Evolutionary conservation across 2,797 vertebrate genomes (phyloP).

Genomic region (Epinephelus malabaricus): DNA sequence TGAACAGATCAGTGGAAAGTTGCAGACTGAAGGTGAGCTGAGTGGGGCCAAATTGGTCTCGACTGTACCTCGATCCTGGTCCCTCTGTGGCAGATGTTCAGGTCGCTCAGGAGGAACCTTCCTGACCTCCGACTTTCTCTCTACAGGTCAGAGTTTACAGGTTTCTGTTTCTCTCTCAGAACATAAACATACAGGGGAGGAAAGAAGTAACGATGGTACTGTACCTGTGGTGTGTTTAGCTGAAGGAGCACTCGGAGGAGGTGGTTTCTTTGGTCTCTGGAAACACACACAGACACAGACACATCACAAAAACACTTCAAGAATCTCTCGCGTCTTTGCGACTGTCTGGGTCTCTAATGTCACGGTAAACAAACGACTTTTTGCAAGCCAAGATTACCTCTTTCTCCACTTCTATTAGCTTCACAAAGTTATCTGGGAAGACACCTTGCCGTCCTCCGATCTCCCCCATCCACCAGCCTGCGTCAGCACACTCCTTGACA

Average conservation of each 20-base stretch:
- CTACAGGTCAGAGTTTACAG: slow-evolving; percentile 82
- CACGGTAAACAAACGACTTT: neutral
- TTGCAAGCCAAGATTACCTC: slow-evolving; percentile 83
- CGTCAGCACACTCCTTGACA: slow-evolving; percentile 93
- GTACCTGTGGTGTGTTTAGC: slow-evolving; percentile 91
- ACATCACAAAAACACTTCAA: slow-evolving; percentile 6
- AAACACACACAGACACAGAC: slow-evolving; percentile 58
- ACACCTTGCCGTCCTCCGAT: slow-evolving; percentile 92
- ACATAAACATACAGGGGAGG: neutral
- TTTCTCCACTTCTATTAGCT: slow-evolving; percentile 96
- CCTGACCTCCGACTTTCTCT: slow-evolving; percentile 93
- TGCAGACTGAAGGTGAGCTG: neutral
- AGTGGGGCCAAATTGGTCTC: neutral
- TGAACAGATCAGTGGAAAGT: slow-evolving; percentile 17
- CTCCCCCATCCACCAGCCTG: slow-evolving; percentile 99
- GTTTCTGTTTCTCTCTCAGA: slow-evolving; percentile 29
- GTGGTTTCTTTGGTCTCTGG: slow-evolving; percentile 98
- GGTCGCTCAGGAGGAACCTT: slow-evolving; percentile 97
- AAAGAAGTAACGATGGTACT: slow-evolving; percentile 71
- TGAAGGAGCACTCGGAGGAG: slow-evolving; percentile 92
- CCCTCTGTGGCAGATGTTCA: slow-evolving; percentile 93
- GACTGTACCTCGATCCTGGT: slow-evolving; percentile 93
- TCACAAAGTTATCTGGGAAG: slow-evolving; percentile 98
- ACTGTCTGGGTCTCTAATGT: neutral
- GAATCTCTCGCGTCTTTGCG: neutral